phyloP scores from a whole-genome alignment of 2,888 invertebrate genomes.

The Suillia variegata region DNA sequence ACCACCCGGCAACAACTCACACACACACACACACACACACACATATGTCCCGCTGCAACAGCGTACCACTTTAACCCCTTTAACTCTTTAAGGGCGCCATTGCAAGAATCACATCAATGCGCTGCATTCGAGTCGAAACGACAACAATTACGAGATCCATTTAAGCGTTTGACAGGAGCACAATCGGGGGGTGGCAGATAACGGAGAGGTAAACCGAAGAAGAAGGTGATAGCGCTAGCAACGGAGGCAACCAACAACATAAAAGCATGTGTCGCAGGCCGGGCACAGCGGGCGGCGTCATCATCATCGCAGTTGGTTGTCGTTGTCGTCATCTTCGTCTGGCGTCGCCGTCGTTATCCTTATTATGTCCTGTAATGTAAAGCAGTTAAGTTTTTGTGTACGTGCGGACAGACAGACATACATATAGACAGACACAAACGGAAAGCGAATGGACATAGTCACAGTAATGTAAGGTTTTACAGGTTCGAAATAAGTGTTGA shows the following conservation, averaged over 20 bases:
- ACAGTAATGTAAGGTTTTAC: too few species aligned
- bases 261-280: conserved; percentile 1
- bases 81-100: background rate
- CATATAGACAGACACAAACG: too few species aligned
- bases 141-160: conserved; percentile 52
- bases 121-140: conserved; percentile 21
- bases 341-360: background rate
- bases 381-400: background rate
- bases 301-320: background rate
- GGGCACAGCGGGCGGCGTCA: conserved; percentile 1
- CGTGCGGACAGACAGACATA: background rate
- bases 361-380: background rate
- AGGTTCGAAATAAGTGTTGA: too few species aligned
- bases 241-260: background rate
- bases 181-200: too few species aligned
- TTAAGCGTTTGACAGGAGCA: conserved; percentile 49
- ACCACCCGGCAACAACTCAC: too few species aligned
- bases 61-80: background rate
- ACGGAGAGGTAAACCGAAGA: too few species aligned
- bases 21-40: too few species aligned
- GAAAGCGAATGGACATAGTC: background rate
- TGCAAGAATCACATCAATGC: background rate
- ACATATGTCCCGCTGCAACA: background rate
- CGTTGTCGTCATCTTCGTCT: background rate
- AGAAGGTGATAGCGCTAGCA: conserved; percentile 11